Conservation (phyloP, 2,888 invertebrate genomes). For the Desoria tigrina region DNA sequence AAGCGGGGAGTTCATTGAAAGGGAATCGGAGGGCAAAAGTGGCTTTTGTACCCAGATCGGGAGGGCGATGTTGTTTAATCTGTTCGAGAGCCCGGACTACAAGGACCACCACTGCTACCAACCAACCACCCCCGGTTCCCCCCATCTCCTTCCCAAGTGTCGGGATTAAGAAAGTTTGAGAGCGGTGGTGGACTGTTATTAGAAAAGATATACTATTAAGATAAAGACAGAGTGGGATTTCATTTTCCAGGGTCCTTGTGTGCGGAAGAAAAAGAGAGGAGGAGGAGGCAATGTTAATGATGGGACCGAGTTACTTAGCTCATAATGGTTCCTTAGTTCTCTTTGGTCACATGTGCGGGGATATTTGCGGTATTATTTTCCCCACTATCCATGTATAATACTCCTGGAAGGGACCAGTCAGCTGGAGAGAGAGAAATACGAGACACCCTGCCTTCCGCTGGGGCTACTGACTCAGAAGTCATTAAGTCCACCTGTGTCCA, state of each 20-base stretch:
- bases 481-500: slow-evolving; percentile 54
- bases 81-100: too few relatives aligned
- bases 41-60: too few relatives aligned
- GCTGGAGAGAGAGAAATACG: slow-evolving; percentile 28
- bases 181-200: slow-evolving; percentile 4
- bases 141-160: too few relatives aligned
- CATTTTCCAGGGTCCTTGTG: slow-evolving; percentile 15
- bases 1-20: too few relatives aligned
- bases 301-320: slow-evolving; percentile 47
- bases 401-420: slow-evolving; percentile 15
- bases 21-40: too few relatives aligned
- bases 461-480: slow-evolving; percentile 35
- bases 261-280: slow-evolving; percentile 6
- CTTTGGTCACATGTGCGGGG: slow-evolving; percentile 40
- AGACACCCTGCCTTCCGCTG: slow-evolving; percentile 26
- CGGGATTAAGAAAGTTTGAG: slow-evolving; percentile 16
- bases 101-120: too few relatives aligned
- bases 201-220: slow-evolving; percentile 24
- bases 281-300: slow-evolving; percentile 45
- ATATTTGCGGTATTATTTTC: slow-evolving; percentile 47
- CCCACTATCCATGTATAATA: slow-evolving; percentile 40
- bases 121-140: too few relatives aligned
- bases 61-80: too few relatives aligned
- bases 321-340: slow-evolving; percentile 47
- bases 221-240: slow-evolving; percentile 24